These are phyloP conservation scores for Nibea albiflora DNA, from an alignment of 2,113 vertebrate species.

Conservation along the genomic window DNA sequence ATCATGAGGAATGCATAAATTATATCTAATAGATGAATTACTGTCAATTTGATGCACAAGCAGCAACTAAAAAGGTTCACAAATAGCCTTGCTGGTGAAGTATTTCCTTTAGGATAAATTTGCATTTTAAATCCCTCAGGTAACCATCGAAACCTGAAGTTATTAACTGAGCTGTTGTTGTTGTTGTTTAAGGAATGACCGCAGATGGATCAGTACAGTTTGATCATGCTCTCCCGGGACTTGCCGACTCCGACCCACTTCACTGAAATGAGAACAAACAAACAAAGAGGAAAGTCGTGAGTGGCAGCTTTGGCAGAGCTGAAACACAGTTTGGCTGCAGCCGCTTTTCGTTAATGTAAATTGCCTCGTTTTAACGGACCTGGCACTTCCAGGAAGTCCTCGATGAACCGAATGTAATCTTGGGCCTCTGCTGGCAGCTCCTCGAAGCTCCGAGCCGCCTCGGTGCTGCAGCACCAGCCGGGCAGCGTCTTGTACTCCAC, in stretches of 20 bases:
- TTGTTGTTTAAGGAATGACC: neutral
- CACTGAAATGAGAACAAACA: conserved; percentile 74
- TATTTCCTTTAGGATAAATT: conserved; percentile 34
- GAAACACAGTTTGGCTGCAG: neutral
- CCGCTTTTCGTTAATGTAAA: conserved; percentile 15
- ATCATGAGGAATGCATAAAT: conserved; percentile 66
- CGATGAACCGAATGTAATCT: conserved; percentile 83
- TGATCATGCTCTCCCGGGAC: conserved; percentile 86
- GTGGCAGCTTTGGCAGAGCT: conserved; percentile 30
- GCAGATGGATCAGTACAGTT: conserved; percentile 77
- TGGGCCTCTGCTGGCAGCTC: conserved; percentile 83
- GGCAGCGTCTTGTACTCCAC: conserved; percentile 85
- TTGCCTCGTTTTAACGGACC: conserved; percentile 70
- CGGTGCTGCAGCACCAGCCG: conserved; percentile 85
- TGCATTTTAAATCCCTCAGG: conserved; percentile 46
- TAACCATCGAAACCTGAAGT: conserved; percentile 50
- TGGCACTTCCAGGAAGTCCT: conserved; percentile 85
- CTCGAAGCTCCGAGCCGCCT: conserved; percentile 78
- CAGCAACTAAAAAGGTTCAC: conserved; percentile 38
- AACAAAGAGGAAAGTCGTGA: conserved; percentile 5
- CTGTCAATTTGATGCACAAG: conserved; percentile 46
- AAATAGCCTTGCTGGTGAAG: conserved; percentile 67
- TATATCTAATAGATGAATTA: conserved; percentile 21
- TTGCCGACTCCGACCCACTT: conserved; percentile 88
- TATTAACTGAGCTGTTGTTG: conserved; percentile 10